Evolutionary conservation across 2,888 invertebrate species (phyloP).

Genomic region (Pharmacophagus antenor): DNA sequence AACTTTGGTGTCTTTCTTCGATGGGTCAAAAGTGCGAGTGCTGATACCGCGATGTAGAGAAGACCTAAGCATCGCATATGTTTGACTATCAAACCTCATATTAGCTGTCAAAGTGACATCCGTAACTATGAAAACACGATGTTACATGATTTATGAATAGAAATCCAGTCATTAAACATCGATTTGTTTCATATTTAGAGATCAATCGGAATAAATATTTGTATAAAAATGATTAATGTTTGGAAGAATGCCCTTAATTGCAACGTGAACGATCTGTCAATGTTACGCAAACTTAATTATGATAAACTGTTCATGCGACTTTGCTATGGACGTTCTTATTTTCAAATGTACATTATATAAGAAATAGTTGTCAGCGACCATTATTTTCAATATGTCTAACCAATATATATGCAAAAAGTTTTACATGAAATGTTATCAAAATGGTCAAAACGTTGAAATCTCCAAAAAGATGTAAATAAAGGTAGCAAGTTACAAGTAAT

Average conservation of each 20-base stretch:
- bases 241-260: constrained; percentile 18
- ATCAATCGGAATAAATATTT: constrained; percentile 9
- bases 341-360: too few relatives aligned
- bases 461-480: too few relatives aligned
- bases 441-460: too few relatives aligned
- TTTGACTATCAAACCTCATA: background rate
- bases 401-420: too few relatives aligned
- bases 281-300: constrained; percentile 6
- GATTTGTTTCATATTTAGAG: constrained; percentile 21
- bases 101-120: constrained; percentile 3
- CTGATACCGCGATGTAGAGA: constrained; percentile 34
- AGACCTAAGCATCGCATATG: background rate
- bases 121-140: background rate
- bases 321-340: too few relatives aligned
- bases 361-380: too few relatives aligned
- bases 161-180: constrained; percentile 12
- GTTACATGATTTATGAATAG: constrained; percentile 16
- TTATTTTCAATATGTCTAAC: too few relatives aligned
- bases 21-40: constrained; percentile 70
- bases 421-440: too few relatives aligned
- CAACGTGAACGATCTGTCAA: constrained; percentile 14
- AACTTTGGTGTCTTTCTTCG: constrained; percentile 58
- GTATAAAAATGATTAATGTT: constrained; percentile 21
- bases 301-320: constrained; percentile 36
- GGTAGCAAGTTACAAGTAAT: too few relatives aligned